Base-by-base conservation (phyloP, 1,140 invertebrate species). In the Radopholus similis region DNA sequence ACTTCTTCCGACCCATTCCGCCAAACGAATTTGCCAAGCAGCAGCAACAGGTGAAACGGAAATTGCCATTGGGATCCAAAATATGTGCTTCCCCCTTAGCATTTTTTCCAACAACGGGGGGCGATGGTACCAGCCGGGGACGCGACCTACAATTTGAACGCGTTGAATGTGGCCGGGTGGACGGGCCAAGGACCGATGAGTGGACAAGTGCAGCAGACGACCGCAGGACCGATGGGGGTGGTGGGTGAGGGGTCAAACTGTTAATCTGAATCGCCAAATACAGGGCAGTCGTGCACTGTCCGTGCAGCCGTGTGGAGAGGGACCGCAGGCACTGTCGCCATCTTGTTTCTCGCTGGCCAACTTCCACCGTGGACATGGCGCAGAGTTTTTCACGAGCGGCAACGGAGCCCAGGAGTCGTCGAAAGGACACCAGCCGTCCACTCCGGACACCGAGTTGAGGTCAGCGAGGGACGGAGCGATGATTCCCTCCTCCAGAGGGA, bases 1-100 rank as follows among this genome's bases (percentile, higher is more conserved):
- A 68, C 47, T 67, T 68, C 30, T 68, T 68, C 35, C 47, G 64
- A 4, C 66, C 66, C 4, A 66, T 66, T 64, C 59, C 55, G n/a
- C 56, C 9, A n/a, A 42, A 58, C 28, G 23, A 58, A 40, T n/a
- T n/a, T n/a, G 15, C 2, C 35, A 6, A 40, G 23, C 63, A 64
- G 55, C 6, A 44, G 23, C 55, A 35, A 21, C 55, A 8, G 4
- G n/a, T 26, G 47, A 28, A 21, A 64, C 15, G 15, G 37, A 58
- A 28, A 15, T 26, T 38, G 42, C 11, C 55, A 47, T 40, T 30
- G 18, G 15, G 35, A 53, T 44, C 21, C n/a, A 9, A 21, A 49
- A 26, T 23, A 4, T 28, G 23, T 8, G 44, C 26, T 47, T 5
- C 23, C 5, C 2, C 28, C 32, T 28, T 42, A 66, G 49, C 54